Evolutionary conservation across 2,888 invertebrate genomes (phyloP), one percentile per base, ranked within the genome.

Genomic region (Andrena bucephala): DNA sequence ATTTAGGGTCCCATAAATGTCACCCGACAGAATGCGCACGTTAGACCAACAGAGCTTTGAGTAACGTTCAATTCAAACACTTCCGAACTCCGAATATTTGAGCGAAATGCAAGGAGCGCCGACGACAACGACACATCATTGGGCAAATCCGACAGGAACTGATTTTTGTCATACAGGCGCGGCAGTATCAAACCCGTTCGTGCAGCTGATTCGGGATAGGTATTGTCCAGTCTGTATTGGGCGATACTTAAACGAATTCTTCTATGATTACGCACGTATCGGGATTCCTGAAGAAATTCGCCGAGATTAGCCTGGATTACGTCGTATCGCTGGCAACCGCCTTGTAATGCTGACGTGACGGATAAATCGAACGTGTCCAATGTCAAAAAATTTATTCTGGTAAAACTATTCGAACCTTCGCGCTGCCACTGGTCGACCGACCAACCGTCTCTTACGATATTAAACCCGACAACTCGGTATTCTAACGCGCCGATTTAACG

Each of bases 311-410:
- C 50, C 59, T 29, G 68, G 85, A 85, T 85, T 79, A 79, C 29
- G 27, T 6, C 42, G 73, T 81, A 85, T 83, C 83, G 60, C 48
- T 52, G 42, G 60, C 65, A 59, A 77, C 70, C 60, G 65, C 16
- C n/a, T 54, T 33, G 69, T 66, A 70, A 77, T 57, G 74, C 73
- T 79, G 85, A 78, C 86, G 85, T 70, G 76, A 83, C 31, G 60
- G 57, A 71, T 16, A 20, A 63, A 68, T 36, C 8, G 54, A 5
- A 52, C 54, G 50, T 20, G 27, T 29, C 16, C 60, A 24, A 57
- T 54, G 16, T 8, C 24, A 67, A 54, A 57, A 16, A 57, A 4
- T 8, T 54, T 10, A n/a, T 57, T 54, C 60, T 33, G 33, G 8
- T 13, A 16, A 8, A 59, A 68, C 2, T 10, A 3, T 42, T n/a